phyloP scores from a whole-genome alignment of 2,797 vertebrate genomes.

The Phoeniculus purpureus region DNA sequence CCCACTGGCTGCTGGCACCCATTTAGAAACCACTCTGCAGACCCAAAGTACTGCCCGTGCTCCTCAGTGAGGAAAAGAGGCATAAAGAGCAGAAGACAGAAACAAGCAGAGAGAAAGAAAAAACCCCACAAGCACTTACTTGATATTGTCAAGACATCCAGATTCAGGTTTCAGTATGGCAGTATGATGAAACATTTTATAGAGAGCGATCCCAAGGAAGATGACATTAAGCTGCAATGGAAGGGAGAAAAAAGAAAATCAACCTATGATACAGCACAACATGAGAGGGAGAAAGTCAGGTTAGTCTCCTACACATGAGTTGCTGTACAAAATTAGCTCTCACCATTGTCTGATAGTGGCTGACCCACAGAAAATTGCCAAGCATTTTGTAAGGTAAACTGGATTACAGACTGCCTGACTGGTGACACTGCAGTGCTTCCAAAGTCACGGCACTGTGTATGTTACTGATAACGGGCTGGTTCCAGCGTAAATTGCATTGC shows the following conservation, averaged over 20 bases:
- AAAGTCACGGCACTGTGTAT: background rate
- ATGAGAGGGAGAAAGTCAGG: background rate
- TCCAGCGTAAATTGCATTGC: background rate
- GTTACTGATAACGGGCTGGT: background rate
- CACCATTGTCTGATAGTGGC: background rate
- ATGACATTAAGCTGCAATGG: conserved; percentile 94
- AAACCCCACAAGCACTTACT: conserved; percentile 85
- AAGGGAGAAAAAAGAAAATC: background rate
- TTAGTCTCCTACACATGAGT: conserved; percentile 23
- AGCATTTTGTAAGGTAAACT: conserved; percentile 14
- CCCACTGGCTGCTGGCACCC: background rate
- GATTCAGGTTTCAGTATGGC: conserved; percentile 98
- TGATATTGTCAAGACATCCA: conserved; percentile 98
- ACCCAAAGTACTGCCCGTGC: background rate
- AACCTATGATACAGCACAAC: conserved; percentile 30
- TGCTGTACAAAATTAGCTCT: conserved; percentile 59
- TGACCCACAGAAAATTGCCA: conserved; percentile 9
- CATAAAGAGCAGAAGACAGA: background rate
- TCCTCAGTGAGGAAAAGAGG: background rate
- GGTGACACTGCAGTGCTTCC: background rate
- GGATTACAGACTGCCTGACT: background rate
- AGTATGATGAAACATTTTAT: conserved; percentile 99
- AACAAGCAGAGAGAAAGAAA: background rate
- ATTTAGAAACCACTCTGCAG: background rate
- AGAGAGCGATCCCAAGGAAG: conserved; percentile 97